phyloP scores from a whole-genome alignment of 2,113 vertebrate species.

The Corydoras sp. region DNA sequence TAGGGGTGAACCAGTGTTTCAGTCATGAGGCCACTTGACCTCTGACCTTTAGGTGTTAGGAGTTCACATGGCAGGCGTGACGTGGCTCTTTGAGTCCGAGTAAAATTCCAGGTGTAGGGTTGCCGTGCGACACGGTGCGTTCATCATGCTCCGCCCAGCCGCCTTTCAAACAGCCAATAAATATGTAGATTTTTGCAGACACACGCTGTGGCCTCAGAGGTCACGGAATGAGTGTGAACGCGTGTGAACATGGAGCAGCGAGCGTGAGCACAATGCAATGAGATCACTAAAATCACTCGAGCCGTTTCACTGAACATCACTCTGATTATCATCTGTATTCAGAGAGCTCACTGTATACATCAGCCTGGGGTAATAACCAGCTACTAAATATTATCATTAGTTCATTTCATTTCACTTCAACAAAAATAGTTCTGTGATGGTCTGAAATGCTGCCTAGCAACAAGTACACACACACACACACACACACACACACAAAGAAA shows the following conservation, averaged over 20 bases:
- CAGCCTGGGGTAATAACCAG: too few relatives aligned
- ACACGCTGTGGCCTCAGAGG: slow-evolving; percentile 20
- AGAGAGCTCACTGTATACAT: too few relatives aligned
- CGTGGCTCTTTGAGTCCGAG: slow-evolving; percentile 63
- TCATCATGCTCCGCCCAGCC: slow-evolving; percentile 56
- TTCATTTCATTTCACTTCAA: too few relatives aligned
- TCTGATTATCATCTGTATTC: too few relatives aligned
- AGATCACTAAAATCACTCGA: too few relatives aligned
- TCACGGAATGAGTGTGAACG: slow-evolving; percentile 10
- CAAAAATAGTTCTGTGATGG: too few relatives aligned
- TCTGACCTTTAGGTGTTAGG: slow-evolving; percentile 41
- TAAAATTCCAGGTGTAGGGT: slow-evolving; percentile 65
- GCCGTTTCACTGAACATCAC: too few relatives aligned
- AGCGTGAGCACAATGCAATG: too few relatives aligned
- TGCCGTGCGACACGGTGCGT: slow-evolving; percentile 54
- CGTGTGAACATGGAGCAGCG: background rate
- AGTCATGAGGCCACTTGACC: slow-evolving; percentile 31
- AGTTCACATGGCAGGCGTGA: slow-evolving; percentile 58
- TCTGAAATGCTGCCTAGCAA: too few relatives aligned
- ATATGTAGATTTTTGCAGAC: slow-evolving; percentile 41
- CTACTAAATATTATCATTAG: too few relatives aligned
- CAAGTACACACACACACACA: too few relatives aligned
- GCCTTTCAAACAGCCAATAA: slow-evolving; percentile 50
- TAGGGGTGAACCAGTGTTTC: slow-evolving; percentile 32
- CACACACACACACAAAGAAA: too few relatives aligned